Base-by-base conservation (phyloP, 1,140 invertebrate genomes). In the Heliothis virescens region DNA sequence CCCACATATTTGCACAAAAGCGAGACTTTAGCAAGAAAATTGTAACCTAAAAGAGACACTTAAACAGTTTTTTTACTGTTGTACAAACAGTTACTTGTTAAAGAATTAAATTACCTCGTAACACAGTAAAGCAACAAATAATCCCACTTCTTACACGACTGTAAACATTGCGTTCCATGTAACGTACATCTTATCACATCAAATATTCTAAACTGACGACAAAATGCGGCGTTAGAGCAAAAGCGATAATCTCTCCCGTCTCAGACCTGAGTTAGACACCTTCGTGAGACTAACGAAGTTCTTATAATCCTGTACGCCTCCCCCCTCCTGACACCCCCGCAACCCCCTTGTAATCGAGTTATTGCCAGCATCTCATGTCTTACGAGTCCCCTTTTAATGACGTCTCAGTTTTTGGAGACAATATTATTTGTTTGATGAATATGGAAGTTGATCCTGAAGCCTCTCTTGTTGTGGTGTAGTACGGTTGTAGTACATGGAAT, bases 221-320 rank as follows among this genome's bases (percentile, higher is more conserved):
- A 89, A 91, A 91, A 90, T 88, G 85, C 88, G 80, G 77, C 85
- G 85, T 85, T 92, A 85, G 87, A 90, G 90, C 91, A 90, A 91
- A 92, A 91, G 89, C 90, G 90, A 91, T 92, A 93, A 92, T 92
- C 90, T 92, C 90, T 84, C 79, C 86, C 91, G 87, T 90, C 90
- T 88, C 89, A 91, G 86, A 90, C 84, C 86, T 89, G 91, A 92
- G 89, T 91, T 90, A 90, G 90, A 90, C 91, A 93, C 90, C 91
- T 93, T 87, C 88, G 89, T 84, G 88, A 92, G 90, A 87, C 89
- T 93, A 92, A 92, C 92, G 90, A 93, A 93, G 92, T 93, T 92
- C 92, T 92, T 91, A 89, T 92, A 93, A 92, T 91, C 92, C 87
- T 84, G 83, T 84, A 83, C 87, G 82, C 85, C 86, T 76, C 83